phyloP scores from a whole-genome alignment of 1,140 invertebrate species.

The Thaumetopoea pityocampa region DNA sequence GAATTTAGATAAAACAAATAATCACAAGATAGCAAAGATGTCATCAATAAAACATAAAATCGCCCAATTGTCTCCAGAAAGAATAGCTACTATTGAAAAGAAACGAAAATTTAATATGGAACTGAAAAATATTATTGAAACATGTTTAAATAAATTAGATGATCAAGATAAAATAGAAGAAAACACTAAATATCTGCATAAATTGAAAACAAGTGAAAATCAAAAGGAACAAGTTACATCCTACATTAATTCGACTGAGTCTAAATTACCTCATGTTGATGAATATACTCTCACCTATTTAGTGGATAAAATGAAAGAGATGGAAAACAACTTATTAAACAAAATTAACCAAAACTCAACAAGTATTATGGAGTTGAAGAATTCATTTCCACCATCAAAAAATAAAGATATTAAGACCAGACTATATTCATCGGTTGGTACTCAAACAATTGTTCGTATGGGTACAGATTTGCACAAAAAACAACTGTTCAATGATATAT shows the following conservation, averaged over 20 bases:
- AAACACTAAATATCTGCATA: slow-evolving; percentile 1
- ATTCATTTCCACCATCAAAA: slow-evolving; percentile 16
- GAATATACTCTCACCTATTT: slow-evolving; percentile 43
- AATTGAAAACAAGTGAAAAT: slow-evolving; percentile 11
- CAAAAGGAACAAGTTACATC: slow-evolving; percentile 11
- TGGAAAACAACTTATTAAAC: slow-evolving; percentile 50
- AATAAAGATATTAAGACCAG: too few species aligned
- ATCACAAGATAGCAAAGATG: slow-evolving; percentile 12
- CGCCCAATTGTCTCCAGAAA: slow-evolving; percentile 45
- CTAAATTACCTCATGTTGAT: slow-evolving; percentile 24
- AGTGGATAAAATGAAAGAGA: slow-evolving; percentile 51
- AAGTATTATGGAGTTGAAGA: slow-evolving; percentile 47
- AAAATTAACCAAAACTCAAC: slow-evolving; percentile 60
- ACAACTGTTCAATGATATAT: slow-evolving; percentile 53
- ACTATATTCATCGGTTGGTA: slow-evolving; percentile 17
- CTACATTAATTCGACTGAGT: slow-evolving; percentile 22
- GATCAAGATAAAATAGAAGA: slow-evolving; percentile 14
- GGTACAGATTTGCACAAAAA: slow-evolving; percentile 47
- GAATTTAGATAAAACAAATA: too few species aligned
- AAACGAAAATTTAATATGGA: slow-evolving; percentile 66
- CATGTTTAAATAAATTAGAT: slow-evolving; percentile 40
- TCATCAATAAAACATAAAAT: slow-evolving; percentile 38
- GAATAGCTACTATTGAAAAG: slow-evolving; percentile 49
- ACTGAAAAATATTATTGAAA: slow-evolving; percentile 50
- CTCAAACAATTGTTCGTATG: slow-evolving; percentile 31